phyloP scores from a whole-genome alignment of 64 coral and sea anemone species.

The Hydrozoanthus tunicans region DNA sequence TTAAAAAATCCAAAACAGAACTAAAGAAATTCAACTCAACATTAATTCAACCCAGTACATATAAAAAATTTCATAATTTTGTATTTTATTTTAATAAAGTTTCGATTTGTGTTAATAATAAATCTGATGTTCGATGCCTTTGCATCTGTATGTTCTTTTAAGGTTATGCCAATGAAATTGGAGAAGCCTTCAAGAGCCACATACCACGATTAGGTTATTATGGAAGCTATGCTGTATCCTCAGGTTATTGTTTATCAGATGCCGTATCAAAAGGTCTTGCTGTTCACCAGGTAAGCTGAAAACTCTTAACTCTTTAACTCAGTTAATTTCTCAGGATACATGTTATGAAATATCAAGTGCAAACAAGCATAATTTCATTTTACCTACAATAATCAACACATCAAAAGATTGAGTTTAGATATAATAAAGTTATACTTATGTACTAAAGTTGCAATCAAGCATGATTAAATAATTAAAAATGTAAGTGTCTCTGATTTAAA shows the following conservation, averaged over 20 bases:
- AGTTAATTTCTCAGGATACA: slow-evolving; percentile 11
- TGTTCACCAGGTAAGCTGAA: slow-evolving; percentile 66
- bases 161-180: slow-evolving; percentile 98
- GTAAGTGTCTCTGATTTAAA: too few relatives aligned
- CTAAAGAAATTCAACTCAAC: too few relatives aligned
- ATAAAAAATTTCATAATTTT: too few relatives aligned
- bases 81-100: not conserved
- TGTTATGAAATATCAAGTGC: not conserved
- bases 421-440: too few relatives aligned
- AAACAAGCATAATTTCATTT: not conserved
- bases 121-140: not conserved
- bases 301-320: not conserved
- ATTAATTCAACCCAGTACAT: too few relatives aligned
- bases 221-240: slow-evolving; percentile 89
- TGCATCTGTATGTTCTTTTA: not conserved
- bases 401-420: too few relatives aligned
- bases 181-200: slow-evolving; percentile 93
- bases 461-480: too few relatives aligned
- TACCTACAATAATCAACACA: too few relatives aligned
- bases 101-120: not conserved
- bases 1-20: too few relatives aligned
- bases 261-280: slow-evolving; percentile 74
- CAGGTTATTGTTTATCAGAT: slow-evolving; percentile 86
- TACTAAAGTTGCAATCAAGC: too few relatives aligned
- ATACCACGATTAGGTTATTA: slow-evolving; percentile 77